Conservation (phyloP, 2,113 vertebrate genomes). For the Labeo catla region DNA sequence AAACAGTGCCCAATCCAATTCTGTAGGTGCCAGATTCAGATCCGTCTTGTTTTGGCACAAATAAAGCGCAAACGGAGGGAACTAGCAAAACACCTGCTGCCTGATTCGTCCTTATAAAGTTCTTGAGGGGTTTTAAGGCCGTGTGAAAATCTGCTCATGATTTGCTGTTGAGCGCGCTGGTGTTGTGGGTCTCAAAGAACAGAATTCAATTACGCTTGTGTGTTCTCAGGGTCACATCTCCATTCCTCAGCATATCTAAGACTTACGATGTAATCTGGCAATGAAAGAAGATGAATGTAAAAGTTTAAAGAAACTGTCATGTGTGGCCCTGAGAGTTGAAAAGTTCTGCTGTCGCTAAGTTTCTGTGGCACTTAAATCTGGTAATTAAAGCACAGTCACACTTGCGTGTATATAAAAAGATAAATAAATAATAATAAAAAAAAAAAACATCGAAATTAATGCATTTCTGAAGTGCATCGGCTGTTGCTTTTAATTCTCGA, state of each 20-base stretch:
- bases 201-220: not conserved
- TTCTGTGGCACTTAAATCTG: not conserved
- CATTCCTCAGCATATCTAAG: not conserved
- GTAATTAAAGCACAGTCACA: conserved; percentile 8
- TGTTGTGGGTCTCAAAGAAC: not conserved
- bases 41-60: not conserved
- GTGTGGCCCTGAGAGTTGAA: not conserved
- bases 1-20: not conserved
- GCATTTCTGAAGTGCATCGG: not conserved
- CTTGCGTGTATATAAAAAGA: not conserved
- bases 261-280: conserved; percentile 19
- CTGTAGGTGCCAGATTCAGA: not conserved
- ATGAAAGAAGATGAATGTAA: conserved; percentile 1
- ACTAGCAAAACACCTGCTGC: not conserved
- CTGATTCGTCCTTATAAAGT: not conserved
- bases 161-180: not conserved
- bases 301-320: not conserved
- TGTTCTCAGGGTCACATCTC: conserved; percentile 26
- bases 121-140: not conserved
- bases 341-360: conserved; percentile 4
- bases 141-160: not conserved
- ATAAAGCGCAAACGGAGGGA: not conserved
- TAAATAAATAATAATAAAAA: no score
- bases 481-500: not conserved
- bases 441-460: not conserved